Percentiles rank a stretch among this genome's conserved stretches.
These are phyloP conservation scores for Megaustenia siamemsis DNA, from an alignment of 2,888 invertebrate species.

Conservation along the genomic window DNA sequence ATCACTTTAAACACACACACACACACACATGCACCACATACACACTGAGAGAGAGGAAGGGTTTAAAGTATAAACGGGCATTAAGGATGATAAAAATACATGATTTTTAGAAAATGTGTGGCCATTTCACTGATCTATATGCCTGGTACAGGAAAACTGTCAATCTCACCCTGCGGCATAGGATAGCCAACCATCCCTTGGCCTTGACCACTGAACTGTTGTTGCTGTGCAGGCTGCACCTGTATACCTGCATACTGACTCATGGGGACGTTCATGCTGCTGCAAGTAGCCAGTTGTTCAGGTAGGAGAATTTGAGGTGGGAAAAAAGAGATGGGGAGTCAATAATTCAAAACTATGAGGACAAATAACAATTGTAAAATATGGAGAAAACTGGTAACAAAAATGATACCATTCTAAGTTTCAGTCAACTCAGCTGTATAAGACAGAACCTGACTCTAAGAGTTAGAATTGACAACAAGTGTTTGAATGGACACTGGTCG, in stretches of 20 bases:
- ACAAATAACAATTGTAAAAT: too few relatives aligned
- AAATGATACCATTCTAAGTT: too few relatives aligned
- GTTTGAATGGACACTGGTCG: too few relatives aligned
- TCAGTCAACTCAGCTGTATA: too few relatives aligned
- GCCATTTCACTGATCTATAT: constrained; percentile 62
- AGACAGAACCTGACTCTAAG: too few relatives aligned
- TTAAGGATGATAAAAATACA: not conserved
- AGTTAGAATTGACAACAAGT: too few relatives aligned
- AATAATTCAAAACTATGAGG: not conserved
- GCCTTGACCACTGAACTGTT: constrained; percentile 70
- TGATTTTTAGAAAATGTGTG: constrained; percentile 18
- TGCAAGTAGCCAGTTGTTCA: constrained; percentile 13
- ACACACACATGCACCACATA: too few relatives aligned
- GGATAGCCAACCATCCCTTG: constrained; percentile 71
- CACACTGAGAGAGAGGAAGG: not conserved
- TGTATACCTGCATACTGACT: constrained; percentile 63
- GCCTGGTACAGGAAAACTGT: constrained; percentile 59
- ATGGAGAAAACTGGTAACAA: too few relatives aligned
- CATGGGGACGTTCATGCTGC: constrained; percentile 67
- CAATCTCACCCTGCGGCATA: constrained; percentile 71
- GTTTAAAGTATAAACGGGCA: constrained; percentile 12
- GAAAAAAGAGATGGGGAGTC: not conserved
- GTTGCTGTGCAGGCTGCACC: constrained; percentile 73
- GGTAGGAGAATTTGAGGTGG: not conserved
- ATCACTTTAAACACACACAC: not conserved